Base-by-base conservation (phyloP, 1,140 invertebrate species). In the Bilobella aurantiaca region DNA sequence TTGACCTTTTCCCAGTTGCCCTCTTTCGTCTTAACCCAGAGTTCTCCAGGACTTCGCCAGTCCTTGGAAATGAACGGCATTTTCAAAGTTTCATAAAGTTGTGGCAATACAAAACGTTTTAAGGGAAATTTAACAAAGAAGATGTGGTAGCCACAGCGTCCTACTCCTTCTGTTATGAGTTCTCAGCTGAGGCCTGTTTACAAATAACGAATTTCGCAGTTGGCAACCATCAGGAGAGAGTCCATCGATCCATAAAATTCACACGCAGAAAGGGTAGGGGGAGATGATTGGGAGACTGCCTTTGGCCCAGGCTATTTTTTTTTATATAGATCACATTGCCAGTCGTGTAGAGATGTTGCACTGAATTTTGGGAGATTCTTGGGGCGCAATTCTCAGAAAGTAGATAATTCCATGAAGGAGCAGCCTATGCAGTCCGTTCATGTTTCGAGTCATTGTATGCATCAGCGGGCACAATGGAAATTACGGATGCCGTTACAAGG, bases 11-110 rank as follows among this genome's bases (percentile, higher is more conserved):
- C 92, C 93, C 93, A 96, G 32, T 29, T 63, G 64, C 94, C 93
- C 78, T 94, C 91, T 71, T 91, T 86, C 32, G 93, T 97, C 81
- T 96, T 95, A 21, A 98, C 92, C 96, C 96, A 98, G 75, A 90
- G 89, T 78, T 98, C 95, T 34, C 96, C 96, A 46, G 93, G 93
- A 64, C 93, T 96, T 75, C 94, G 47, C 71, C 71, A 73, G 63
- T 73, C 71, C 60, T 73, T 73, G 18, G 64, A 67, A 27, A 73
- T 65, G 59, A 73, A 73, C 47, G 71, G 71, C 71, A 73, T 69
- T 14, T 12, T 8, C 8, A 42, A 42, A 8, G 8, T 42, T 42
- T 42, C 18, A 18, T 42, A 18, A 42, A 8, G 8, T 42, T 42
- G 34, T 18, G 8, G 8, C 34, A n/a, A n/a, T 18, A 42, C 34